Evolutionary conservation across 2,888 invertebrate species (phyloP).

Genomic region (Parasteatoda lunata): DNA sequence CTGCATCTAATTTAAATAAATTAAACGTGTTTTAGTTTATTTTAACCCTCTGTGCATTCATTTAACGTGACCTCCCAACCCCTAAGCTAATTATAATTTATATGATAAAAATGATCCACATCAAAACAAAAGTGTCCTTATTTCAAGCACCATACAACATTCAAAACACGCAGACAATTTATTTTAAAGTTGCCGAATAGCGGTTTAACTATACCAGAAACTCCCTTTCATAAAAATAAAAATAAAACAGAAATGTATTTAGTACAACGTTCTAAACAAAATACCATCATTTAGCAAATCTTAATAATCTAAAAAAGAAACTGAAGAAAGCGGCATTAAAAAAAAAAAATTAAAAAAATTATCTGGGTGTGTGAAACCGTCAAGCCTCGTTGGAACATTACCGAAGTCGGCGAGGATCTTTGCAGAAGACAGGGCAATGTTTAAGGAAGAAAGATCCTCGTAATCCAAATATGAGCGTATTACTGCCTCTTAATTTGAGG

Average conservation of each 20-base stretch:
- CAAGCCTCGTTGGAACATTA: slow-evolving; percentile 57
- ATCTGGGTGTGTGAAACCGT: slow-evolving; percentile 56
- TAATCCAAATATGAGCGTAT: slow-evolving; percentile 65
- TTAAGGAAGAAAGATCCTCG: slow-evolving; percentile 15
- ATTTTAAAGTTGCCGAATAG: too few species aligned
- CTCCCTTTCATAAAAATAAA: too few species aligned
- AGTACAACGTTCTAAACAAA: not conserved
- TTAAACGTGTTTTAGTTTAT: too few species aligned
- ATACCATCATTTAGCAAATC: slow-evolving; percentile 5
- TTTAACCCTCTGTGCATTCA: too few species aligned
- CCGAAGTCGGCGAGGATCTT: slow-evolving; percentile 10
- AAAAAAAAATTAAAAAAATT: slow-evolving; percentile 42
- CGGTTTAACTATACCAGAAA: too few species aligned
- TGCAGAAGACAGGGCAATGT: not conserved
- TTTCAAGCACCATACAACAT: too few species aligned
- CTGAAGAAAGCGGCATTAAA: not conserved
- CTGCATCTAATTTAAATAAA: too few species aligned
- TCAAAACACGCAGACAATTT: too few species aligned
- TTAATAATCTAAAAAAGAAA: slow-evolving; percentile 46
- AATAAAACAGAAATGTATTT: not conserved
- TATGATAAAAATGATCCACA: too few species aligned
- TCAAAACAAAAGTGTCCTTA: too few species aligned
- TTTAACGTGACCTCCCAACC: too few species aligned
- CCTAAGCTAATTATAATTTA: too few species aligned
- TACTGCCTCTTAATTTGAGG: slow-evolving; percentile 64